These are phyloP conservation scores for Temnothorax unifasciatus DNA, from an alignment of 2,888 invertebrate species.

Conservation along the genomic window DNA sequence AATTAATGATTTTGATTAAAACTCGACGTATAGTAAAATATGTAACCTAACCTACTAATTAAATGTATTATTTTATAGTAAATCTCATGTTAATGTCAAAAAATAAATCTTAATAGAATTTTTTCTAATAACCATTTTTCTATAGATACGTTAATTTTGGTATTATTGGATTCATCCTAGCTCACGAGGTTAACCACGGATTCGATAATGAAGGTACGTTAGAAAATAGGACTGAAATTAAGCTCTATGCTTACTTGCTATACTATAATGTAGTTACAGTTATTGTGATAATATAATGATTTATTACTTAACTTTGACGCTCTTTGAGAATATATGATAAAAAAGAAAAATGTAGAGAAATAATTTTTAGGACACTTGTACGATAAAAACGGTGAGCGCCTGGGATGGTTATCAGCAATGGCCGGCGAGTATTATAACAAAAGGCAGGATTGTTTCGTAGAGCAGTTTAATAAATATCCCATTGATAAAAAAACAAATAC, in stretches of 20 bases:
- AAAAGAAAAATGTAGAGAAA: neutral
- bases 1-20: constrained; percentile 21
- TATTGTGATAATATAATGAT: neutral
- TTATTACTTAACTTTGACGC: neutral
- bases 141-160: constrained; percentile 66
- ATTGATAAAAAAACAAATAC: neutral
- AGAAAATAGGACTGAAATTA: neutral
- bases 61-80: neutral
- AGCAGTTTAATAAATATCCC: constrained; percentile 67
- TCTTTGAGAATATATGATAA: neutral
- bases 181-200: constrained; percentile 70
- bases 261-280: neutral
- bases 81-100: neutral
- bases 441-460: constrained; percentile 68
- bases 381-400: constrained; percentile 51
- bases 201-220: constrained; percentile 64
- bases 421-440: constrained; percentile 61
- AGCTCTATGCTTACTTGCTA: no score
- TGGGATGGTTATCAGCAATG: constrained; percentile 66
- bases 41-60: neutral
- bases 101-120: neutral
- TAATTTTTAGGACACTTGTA: constrained; percentile 57
- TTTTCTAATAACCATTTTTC: neutral
- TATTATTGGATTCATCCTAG: constrained; percentile 64
- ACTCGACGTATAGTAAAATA: neutral